Percentiles rank a stretch among this genome's conserved stretches.
These are phyloP conservation scores for Leptinotarsa peninsularis DNA, from an alignment of 2,888 invertebrate species.

Conservation along the genomic window DNA sequence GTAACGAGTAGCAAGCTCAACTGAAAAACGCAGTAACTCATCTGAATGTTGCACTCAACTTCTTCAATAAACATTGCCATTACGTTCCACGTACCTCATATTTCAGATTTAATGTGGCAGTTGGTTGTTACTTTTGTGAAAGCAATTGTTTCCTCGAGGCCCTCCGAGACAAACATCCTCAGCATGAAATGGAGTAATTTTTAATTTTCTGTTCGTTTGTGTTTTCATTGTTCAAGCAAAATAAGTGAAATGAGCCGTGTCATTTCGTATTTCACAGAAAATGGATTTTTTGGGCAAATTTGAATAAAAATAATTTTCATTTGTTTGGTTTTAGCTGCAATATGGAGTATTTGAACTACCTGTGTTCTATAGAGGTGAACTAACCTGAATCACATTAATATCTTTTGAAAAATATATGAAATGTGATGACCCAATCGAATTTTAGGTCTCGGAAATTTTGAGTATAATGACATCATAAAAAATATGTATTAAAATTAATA, in stretches of 20 bases:
- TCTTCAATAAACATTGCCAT: slow-evolving; percentile 16
- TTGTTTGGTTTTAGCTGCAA: no score
- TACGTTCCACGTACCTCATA: slow-evolving; percentile 14
- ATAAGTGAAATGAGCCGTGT: neutral
- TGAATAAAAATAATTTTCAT: neutral
- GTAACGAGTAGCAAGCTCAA: slow-evolving; percentile 1
- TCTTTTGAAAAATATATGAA: no score
- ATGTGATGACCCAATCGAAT: no score
- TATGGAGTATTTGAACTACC: no score
- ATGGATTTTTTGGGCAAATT: neutral
- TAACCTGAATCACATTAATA: no score
- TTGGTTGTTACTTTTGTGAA: slow-evolving; percentile 8
- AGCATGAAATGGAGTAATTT: slow-evolving; percentile 2
- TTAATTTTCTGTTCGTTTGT: neutral
- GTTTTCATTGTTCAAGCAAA: slow-evolving; percentile 1
- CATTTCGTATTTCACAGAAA: neutral
- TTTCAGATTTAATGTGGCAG: slow-evolving; percentile 8
- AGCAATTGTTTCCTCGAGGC: slow-evolving; percentile 11
- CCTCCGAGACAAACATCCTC: slow-evolving; percentile 12
- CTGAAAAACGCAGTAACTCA: slow-evolving; percentile 9
- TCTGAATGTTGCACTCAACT: slow-evolving; percentile 10
- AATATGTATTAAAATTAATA: no score
- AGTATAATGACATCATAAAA: no score
- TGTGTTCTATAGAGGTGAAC: no score
- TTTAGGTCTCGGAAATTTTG: no score